Conservation (phyloP, 2,797 vertebrate species). For the Lagocephalus sceleratus region DNA sequence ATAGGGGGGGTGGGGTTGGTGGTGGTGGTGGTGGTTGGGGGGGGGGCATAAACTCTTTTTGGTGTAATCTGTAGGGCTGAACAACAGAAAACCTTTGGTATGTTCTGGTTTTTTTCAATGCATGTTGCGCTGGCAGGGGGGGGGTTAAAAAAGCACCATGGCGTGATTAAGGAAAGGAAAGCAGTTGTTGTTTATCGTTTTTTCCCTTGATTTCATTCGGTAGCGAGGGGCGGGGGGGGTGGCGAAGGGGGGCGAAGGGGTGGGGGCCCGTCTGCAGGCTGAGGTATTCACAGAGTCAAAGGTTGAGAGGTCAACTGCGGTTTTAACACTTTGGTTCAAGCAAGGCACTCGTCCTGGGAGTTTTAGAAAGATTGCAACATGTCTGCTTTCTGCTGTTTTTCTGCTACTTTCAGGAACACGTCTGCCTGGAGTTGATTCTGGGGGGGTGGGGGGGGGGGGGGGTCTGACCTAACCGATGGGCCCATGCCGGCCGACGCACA, state of each 20-base stretch:
- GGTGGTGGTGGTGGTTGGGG: slow-evolving; percentile 39
- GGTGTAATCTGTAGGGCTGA: slow-evolving; percentile 93
- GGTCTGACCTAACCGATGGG: slow-evolving; percentile 46
- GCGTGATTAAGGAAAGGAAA: slow-evolving; percentile 72
- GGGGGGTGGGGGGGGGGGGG: no score
- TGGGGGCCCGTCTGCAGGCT: slow-evolving; percentile 98
- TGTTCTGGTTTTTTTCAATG: slow-evolving; percentile 95
- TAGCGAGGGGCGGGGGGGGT: no score
- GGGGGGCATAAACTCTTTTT: slow-evolving; percentile 85
- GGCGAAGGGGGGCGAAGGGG: no score
- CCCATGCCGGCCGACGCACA: slow-evolving; percentile 43
- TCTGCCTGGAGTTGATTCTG: slow-evolving; percentile 68
- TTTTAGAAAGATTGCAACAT: slow-evolving; percentile 92
- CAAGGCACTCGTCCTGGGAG: slow-evolving; percentile 99
- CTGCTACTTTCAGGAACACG: slow-evolving; percentile 69
- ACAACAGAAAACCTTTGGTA: slow-evolving; percentile 93
- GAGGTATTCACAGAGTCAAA: slow-evolving; percentile 99
- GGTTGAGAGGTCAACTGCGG: slow-evolving; percentile 97
- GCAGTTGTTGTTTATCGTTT: slow-evolving; percentile 85
- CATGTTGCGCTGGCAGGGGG: slow-evolving; percentile 93
- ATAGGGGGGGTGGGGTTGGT: slow-evolving; percentile 59
- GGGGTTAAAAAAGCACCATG: slow-evolving; percentile 99
- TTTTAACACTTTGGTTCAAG: slow-evolving; percentile 99
- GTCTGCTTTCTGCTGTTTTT: slow-evolving; percentile 56
- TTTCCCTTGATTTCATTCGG: no score